Evolutionary conservation across 2,113 vertebrate species (phyloP).

Genomic region (Nestor notabilis): DNA sequence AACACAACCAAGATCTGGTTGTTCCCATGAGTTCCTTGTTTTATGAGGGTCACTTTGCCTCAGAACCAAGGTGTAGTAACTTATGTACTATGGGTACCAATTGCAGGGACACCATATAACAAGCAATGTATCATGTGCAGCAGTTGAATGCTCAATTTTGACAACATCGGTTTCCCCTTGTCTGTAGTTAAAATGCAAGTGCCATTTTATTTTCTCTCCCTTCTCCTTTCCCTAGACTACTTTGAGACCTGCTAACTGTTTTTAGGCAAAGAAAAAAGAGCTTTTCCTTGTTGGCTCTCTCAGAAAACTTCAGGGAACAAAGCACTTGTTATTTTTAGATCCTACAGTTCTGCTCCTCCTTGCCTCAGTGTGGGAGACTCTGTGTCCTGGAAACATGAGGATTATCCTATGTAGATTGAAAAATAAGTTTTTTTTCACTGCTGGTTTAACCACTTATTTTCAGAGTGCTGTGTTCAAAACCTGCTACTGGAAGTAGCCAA

Average conservation of each 20-base stretch:
- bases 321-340: neutral
- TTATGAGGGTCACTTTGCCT: neutral
- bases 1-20: neutral
- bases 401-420: neutral
- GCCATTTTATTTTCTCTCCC: neutral
- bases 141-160: neutral
- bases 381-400: neutral
- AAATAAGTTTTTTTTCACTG: neutral
- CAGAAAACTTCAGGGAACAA: neutral
- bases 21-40: neutral
- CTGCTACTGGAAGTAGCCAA: neutral
- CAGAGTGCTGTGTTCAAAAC: neutral
- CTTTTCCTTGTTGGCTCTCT: neutral
- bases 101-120: neutral
- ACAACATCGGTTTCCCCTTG: neutral
- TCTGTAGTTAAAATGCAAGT: neutral
- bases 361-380: neutral
- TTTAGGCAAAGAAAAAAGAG: neutral
- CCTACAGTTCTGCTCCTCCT: neutral
- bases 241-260: neutral
- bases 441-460: neutral
- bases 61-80: neutral
- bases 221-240: neutral
- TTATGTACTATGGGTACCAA: neutral
- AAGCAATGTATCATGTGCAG: neutral